Conservation (phyloP, 2,888 invertebrate genomes). For the Petrolisthes manimaculis region DNA sequence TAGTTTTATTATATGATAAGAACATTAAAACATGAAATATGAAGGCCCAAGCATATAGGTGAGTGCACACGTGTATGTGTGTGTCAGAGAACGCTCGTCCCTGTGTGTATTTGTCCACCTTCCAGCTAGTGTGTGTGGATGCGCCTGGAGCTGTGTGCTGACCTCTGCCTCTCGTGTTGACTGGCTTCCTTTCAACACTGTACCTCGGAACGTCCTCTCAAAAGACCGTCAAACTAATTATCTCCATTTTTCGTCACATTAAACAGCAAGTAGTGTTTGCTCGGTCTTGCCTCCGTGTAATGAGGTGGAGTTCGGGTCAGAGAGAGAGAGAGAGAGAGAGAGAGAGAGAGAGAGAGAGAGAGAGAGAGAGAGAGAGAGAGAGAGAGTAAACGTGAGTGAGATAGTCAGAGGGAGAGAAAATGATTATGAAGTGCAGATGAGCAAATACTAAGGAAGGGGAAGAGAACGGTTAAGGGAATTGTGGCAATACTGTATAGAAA, state of each 20-base stretch:
- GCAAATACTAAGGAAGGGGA: not conserved
- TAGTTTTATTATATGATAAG: no score
- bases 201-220: constrained; percentile 24
- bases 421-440: not conserved
- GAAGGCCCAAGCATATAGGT: not conserved
- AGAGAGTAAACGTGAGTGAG: not conserved
- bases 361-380: not conserved
- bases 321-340: not conserved
- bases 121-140: not conserved
- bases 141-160: constrained; percentile 7
- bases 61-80: not conserved
- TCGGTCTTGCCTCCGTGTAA: constrained; percentile 19
- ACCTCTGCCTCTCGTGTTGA: constrained; percentile 26
- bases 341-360: no score
- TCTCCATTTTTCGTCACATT: constrained; percentile 53
- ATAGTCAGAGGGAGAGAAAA: not conserved
- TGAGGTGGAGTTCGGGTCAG: constrained; percentile 17
- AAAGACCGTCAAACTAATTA: constrained; percentile 55
- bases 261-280: constrained; percentile 48
- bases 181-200: constrained; percentile 34
- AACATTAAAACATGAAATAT: no score
- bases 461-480: not conserved
- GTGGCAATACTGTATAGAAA: not conserved
- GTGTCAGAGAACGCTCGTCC: not conserved
- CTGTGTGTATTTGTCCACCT: not conserved